Conservation (phyloP, 2,888 invertebrate species). For the Epicampocera succincta region DNA sequence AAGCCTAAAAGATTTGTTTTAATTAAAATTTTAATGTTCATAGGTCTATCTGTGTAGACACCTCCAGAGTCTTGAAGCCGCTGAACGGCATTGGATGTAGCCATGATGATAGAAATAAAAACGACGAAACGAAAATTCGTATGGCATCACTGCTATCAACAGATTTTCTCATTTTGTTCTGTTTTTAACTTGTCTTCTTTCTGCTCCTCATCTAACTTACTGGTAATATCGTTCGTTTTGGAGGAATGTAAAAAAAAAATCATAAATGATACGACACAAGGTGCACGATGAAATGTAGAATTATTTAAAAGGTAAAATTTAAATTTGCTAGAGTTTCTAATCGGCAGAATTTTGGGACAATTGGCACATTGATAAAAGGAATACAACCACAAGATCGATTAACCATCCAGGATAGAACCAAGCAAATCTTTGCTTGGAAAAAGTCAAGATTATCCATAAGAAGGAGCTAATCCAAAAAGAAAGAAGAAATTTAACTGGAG, state of each 20-base stretch:
- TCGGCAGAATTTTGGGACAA: conserved; percentile 49
- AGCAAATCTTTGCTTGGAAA: conserved; percentile 21
- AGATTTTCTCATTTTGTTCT: conserved; percentile 33
- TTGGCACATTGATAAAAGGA: conserved; percentile 13
- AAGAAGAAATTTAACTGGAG: conserved; percentile 63
- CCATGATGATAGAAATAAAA: no score
- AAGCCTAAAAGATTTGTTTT: no score
- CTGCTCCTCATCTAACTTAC: conserved; percentile 37
- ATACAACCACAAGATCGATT: conserved; percentile 11
- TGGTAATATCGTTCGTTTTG: conserved; percentile 62
- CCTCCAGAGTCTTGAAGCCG: no score
- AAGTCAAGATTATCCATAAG: conserved; percentile 13
- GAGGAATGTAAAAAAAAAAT: conserved; percentile 60
- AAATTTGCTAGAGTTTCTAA: conserved; percentile 52
- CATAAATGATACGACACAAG: conserved; percentile 59
- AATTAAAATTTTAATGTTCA: no score
- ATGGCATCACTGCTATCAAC: conserved; percentile 18
- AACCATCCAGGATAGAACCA: conserved; percentile 17
- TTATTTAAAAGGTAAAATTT: conserved; percentile 43
- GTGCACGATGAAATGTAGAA: conserved; percentile 63
- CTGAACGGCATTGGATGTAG: no score
- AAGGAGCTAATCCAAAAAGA: conserved; percentile 50
- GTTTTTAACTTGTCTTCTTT: conserved; percentile 45
- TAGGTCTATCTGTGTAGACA: no score
- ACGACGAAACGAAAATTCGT: not conserved